Conservation (phyloP, 2,797 vertebrate genomes). For the Distichodus sexfasciatus region DNA sequence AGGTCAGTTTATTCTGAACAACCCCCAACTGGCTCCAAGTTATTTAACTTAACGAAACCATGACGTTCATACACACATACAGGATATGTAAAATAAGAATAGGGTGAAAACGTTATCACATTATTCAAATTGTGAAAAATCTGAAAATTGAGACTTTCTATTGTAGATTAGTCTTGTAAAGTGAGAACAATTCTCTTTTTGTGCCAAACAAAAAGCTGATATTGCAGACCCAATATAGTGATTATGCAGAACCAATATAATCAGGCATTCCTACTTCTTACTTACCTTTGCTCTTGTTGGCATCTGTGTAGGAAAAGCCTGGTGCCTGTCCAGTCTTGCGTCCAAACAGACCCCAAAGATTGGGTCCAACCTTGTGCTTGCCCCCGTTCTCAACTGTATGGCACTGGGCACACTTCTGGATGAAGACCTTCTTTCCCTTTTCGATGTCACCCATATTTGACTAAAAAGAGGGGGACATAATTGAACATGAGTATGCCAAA, state of each 20-base stretch:
- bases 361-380: conserved; percentile 80
- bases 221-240: background rate
- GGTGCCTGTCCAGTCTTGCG: conserved; percentile 75
- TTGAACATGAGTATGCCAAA: background rate
- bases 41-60: no score
- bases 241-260: no score
- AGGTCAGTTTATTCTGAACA: no score
- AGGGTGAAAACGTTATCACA: no score
- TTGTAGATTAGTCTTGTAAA: background rate
- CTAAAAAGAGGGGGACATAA: background rate
- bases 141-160: no score
- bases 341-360: conserved; percentile 80
- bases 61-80: background rate
- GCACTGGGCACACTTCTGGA: conserved; percentile 82
- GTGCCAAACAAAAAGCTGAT: background rate
- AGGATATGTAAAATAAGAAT: background rate
- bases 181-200: no score
- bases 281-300: conserved; percentile 85
- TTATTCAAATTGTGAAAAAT: no score
- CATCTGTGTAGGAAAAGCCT: conserved; percentile 78
- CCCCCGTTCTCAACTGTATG: conserved; percentile 78
- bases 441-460: conserved; percentile 69
- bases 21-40: no score
- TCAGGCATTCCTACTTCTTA: no score
- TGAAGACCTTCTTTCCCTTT: conserved; percentile 80